phyloP scores from a whole-genome alignment of 2,113 vertebrate species.

The Alligator sinensis region DNA sequence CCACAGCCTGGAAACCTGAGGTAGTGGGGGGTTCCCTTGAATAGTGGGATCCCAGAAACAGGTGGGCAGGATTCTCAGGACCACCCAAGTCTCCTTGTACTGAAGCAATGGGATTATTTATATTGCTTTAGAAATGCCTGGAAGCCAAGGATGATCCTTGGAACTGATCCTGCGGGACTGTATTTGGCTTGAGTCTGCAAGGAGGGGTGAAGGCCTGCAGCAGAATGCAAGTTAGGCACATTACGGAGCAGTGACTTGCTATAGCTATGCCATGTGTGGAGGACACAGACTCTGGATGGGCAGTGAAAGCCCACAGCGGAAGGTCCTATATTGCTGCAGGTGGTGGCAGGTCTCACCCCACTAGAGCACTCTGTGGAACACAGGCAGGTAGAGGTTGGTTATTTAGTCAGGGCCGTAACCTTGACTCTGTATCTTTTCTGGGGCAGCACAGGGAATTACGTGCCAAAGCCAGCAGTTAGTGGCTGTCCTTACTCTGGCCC shows the following conservation, averaged over 20 bases:
- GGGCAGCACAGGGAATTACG: background rate
- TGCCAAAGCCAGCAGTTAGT: background rate
- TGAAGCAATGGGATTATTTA: background rate
- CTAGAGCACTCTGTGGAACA: background rate
- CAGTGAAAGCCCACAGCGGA: rapidly evolving
- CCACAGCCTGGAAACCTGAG: constrained; percentile 75
- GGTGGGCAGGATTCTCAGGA: background rate
- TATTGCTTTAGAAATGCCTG: constrained; percentile 1
- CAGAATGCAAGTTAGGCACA: rapidly evolving
- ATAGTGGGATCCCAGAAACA: background rate
- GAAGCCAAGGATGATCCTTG: background rate
- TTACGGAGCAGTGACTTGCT: background rate
- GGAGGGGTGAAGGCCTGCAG: background rate
- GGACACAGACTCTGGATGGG: background rate
- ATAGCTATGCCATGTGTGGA: rapidly evolving
- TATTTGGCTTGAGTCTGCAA: constrained; percentile 15
- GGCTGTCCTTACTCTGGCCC: background rate
- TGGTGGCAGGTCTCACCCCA: background rate
- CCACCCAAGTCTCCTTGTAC: background rate
- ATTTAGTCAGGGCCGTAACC: no score
- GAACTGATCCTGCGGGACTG: background rate
- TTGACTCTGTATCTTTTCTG: no score
- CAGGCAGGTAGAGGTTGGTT: rapidly evolving
- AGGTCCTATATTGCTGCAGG: background rate
- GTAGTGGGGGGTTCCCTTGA: constrained; percentile 72